These are phyloP conservation scores for Drosophila dives DNA, from an alignment of 2,888 invertebrate genomes.

Conservation along the genomic window DNA sequence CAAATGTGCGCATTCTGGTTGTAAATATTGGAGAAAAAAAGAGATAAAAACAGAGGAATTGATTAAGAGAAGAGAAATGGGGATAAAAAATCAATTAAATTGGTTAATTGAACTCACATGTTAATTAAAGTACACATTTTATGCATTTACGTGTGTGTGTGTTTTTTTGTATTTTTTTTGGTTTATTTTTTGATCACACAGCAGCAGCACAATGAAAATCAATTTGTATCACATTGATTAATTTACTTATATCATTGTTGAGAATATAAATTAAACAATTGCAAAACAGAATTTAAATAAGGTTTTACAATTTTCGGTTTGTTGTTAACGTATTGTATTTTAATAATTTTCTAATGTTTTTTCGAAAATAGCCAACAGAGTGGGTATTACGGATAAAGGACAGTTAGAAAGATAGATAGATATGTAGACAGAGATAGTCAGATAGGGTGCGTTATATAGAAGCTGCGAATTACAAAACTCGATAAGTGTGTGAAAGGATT, in stretches of 20 bases:
- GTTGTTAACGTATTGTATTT: conserved; percentile 26
- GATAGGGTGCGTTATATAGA: conserved; percentile 55
- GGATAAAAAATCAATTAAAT: conserved; percentile 52
- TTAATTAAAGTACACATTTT: conserved; percentile 71
- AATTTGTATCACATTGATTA: conserved; percentile 76
- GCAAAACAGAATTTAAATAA: conserved; percentile 52
- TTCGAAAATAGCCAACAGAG: conserved; percentile 34
- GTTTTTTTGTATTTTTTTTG: conserved; percentile 9
- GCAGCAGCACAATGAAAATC: conserved; percentile 74
- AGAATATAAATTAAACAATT: conserved; percentile 39
- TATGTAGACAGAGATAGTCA: conserved; percentile 36
- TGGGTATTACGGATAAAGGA: conserved; percentile 20
- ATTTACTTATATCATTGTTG: conserved; percentile 48
- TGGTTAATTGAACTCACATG: conserved; percentile 69
- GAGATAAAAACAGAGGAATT: neutral
- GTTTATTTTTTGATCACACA: conserved; percentile 37
- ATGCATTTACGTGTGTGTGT: conserved; percentile 52
- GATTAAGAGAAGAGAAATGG: conserved; percentile 21
- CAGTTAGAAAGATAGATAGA: conserved; percentile 12
- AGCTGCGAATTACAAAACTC: conserved; percentile 64
- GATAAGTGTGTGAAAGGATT: conserved; percentile 49
- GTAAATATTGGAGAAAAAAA: conserved; percentile 14
- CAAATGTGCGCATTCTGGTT: conserved; percentile 10
- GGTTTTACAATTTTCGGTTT: conserved; percentile 20
- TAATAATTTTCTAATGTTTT: conserved; percentile 14